phyloP scores from a whole-genome alignment of 2,113 vertebrate genomes.

The Ailuropoda melanoleuca region DNA sequence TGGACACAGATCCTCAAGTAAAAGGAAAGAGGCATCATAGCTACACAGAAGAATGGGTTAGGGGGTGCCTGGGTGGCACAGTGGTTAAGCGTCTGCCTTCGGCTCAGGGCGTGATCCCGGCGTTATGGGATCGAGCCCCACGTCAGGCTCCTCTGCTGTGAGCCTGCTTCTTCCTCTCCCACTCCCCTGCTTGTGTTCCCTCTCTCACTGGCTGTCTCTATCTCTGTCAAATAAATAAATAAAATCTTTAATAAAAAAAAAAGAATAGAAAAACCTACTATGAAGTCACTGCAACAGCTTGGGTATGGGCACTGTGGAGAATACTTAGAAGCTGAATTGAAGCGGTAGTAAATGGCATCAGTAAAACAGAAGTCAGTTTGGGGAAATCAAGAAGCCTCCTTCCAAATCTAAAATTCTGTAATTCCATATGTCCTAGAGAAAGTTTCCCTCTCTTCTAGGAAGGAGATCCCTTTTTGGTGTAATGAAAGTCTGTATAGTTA shows the following conservation, averaged over 20 bases:
- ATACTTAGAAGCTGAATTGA: background rate
- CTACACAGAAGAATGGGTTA: background rate
- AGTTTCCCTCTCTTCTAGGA: background rate
- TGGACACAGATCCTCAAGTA: background rate
- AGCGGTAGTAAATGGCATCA: background rate
- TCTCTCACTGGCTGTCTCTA: no score
- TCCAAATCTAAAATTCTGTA: background rate
- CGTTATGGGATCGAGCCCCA: no score
- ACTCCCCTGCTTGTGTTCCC: no score
- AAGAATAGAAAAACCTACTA: background rate
- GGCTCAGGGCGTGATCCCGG: no score
- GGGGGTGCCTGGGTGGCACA: no score
- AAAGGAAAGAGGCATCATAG: background rate
- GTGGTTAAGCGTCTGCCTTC: no score
- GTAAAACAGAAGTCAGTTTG: background rate
- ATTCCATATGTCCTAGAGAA: background rate
- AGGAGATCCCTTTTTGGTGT: conserved; percentile 11
- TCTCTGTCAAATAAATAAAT: no score
- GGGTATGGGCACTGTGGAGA: background rate
- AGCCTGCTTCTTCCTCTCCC: no score
- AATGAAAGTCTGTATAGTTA: background rate
- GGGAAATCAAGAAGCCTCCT: background rate
- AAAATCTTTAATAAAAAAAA: no score
- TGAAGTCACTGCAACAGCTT: background rate
- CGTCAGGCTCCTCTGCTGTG: no score